phyloP scores from a whole-genome alignment of 2,113 vertebrate species.

The Sceloporus undulatus region DNA sequence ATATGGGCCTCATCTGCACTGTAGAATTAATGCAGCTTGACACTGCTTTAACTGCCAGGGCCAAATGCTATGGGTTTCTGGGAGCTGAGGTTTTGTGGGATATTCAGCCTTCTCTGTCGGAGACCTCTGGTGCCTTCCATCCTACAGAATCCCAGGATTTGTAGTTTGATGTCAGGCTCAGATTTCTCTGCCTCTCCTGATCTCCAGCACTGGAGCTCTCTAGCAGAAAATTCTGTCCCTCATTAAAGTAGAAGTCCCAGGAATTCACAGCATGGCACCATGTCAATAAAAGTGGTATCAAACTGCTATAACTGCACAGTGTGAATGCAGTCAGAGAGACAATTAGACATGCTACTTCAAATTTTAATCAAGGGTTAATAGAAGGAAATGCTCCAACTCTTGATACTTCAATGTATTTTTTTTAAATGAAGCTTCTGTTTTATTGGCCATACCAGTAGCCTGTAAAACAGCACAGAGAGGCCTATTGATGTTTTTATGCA shows the following conservation, averaged over 20 bases:
- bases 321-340: neutral
- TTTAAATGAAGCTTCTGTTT: neutral
- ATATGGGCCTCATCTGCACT: no score
- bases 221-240: neutral
- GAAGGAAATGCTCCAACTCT: neutral
- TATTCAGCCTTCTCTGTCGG: no score
- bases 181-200: no score
- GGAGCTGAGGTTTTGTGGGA: no score
- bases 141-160: no score
- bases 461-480: neutral
- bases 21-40: no score
- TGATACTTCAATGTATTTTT: neutral
- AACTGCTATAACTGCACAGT: neutral
- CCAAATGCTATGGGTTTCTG: no score
- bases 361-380: neutral
- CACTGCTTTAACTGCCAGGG: no score
- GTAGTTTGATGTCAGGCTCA: no score
- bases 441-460: neutral
- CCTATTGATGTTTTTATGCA: neutral
- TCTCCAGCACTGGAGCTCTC: neutral
- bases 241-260: neutral
- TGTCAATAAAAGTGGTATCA: no score
- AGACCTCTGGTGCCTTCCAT: no score
- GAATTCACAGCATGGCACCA: no score
- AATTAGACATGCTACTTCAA: neutral